Percentiles rank a stretch among this genome's conserved stretches.
phyloP scores from a whole-genome alignment of 1,140 invertebrate genomes.

The Hesperophylax magnus region DNA sequence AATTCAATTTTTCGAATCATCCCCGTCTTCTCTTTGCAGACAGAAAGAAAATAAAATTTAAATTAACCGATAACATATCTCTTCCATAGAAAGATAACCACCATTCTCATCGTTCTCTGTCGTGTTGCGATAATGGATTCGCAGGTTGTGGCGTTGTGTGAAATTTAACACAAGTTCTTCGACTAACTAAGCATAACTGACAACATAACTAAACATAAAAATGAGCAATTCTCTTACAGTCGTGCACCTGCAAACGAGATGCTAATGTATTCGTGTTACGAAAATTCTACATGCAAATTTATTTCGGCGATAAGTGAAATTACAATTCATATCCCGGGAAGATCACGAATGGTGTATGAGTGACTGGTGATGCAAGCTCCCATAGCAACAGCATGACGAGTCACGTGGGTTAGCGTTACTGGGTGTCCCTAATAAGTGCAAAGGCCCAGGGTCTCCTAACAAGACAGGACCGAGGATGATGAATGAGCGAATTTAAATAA shows the following conservation, averaged over 20 bases:
- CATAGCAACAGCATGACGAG: background rate
- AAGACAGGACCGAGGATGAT: slow-evolving; percentile 6
- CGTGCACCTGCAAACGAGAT: background rate
- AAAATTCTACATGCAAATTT: background rate
- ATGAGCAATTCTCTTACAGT: background rate
- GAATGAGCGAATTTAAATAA: slow-evolving; percentile 29
- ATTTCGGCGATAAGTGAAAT: slow-evolving; percentile 19
- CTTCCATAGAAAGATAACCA: no score
- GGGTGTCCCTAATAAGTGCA: slow-evolving; percentile 3
- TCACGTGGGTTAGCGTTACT: background rate
- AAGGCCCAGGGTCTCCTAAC: slow-evolving; percentile 22
- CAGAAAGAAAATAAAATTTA: no score
- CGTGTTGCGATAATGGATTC: no score
- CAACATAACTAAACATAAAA: no score
- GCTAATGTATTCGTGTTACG: slow-evolving; percentile 4
- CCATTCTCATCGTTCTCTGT: no score
- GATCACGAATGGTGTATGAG: background rate
- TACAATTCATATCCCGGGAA: slow-evolving; percentile 24
- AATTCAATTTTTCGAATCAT: no score
- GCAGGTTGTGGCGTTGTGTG: no score
- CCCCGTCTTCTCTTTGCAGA: no score
- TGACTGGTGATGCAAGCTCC: background rate
- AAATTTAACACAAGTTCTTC: no score
- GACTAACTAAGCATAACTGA: no score
- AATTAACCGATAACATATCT: no score